Percentiles rank a stretch among this genome's conserved stretches.
These are phyloP conservation scores for Isurus oxyrinchus DNA, from an alignment of 2,113 vertebrate genomes.

Conservation along the genomic window DNA sequence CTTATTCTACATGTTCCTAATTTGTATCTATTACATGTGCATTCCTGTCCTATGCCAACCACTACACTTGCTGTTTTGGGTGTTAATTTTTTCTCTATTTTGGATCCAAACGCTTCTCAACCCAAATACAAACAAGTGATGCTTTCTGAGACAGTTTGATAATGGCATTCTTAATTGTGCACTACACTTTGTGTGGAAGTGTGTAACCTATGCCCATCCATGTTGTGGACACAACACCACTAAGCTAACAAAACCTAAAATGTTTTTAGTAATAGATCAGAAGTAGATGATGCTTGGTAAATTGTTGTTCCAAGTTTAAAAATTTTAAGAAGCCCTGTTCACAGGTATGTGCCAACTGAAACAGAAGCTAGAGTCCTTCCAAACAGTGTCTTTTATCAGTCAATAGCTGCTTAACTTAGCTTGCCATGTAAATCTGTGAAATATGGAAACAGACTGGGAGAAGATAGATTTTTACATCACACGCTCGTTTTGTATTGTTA, in stretches of 20 bases:
- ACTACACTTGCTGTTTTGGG: neutral
- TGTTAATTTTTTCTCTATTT: neutral
- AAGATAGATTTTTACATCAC: neutral
- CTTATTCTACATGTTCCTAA: neutral
- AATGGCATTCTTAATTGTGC: neutral
- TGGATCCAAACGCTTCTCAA: neutral
- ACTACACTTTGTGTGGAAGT: neutral
- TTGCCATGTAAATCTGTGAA: neutral
- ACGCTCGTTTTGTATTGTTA: neutral
- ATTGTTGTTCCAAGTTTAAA: neutral
- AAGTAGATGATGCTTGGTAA: neutral
- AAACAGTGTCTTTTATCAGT: neutral
- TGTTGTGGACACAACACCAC: neutral
- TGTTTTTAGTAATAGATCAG: neutral
- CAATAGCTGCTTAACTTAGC: neutral
- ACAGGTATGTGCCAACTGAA: neutral
- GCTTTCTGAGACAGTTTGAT: no score
- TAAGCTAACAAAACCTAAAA: neutral
- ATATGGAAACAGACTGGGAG: neutral
- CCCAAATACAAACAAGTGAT: neutral
- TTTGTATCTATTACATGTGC: neutral
- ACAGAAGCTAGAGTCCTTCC: neutral
- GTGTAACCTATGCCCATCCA: neutral
- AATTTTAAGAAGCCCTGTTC: neutral
- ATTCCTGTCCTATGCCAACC: neutral